Evolutionary conservation across 1,140 invertebrate species (phyloP).

Genomic region (Drosophila sturtevanti): DNA sequence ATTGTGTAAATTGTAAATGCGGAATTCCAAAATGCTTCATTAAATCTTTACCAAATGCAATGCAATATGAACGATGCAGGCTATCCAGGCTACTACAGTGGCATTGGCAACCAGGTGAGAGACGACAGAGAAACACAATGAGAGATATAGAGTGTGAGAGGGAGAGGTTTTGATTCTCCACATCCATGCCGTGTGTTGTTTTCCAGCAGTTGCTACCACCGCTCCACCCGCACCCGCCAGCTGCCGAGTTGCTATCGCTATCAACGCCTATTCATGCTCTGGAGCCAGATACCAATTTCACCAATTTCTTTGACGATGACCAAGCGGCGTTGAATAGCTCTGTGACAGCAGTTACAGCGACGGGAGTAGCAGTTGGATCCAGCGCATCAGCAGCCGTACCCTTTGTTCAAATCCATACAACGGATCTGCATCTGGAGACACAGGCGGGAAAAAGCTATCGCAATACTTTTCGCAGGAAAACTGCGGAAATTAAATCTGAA

Average conservation of each 20-base stretch:
- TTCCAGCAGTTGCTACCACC: conserved; percentile 34
- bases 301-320: conserved; percentile 62
- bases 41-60: conserved; percentile 43
- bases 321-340: conserved; percentile 28
- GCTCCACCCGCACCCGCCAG: conserved; percentile 31
- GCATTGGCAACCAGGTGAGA: conserved; percentile 57
- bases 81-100: conserved; percentile 51
- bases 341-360: conserved; percentile 1
- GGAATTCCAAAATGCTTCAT: conserved; percentile 43
- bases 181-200: conserved; percentile 43
- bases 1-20: conserved; percentile 27
- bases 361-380: not conserved
- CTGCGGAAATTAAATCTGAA: conserved; percentile 77
- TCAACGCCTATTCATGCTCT: conserved; percentile 62
- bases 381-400: conserved; percentile 45
- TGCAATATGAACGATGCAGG: conserved; percentile 68
- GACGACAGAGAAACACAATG: conserved; percentile 14
- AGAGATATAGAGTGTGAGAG: not conserved
- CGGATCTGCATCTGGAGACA: conserved; percentile 63
- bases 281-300: conserved; percentile 59
- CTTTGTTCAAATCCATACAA: conserved; percentile 79
- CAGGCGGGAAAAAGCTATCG: conserved; percentile 64
- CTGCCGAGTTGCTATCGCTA: conserved; percentile 49
- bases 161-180: conserved; percentile 21
- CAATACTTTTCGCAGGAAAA: conserved; percentile 66